A percentile compares a stretch with the other conserved stretches of the same genome.
Evolutionary conservation across 2,797 vertebrate genomes (phyloP).

Genomic region (Naso thynnoides): DNA sequence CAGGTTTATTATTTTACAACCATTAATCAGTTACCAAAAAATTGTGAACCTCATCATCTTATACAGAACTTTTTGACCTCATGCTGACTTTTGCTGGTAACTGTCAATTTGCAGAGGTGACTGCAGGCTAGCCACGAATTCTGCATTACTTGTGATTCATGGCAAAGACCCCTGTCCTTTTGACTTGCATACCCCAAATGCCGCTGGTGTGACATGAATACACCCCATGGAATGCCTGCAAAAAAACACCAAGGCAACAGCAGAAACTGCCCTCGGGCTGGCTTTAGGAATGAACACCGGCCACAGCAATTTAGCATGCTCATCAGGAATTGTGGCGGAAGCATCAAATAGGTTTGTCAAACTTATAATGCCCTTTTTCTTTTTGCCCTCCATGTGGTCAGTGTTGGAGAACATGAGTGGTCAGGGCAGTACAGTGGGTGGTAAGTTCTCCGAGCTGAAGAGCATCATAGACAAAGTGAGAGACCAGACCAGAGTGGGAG

Average conservation of each 20-base stretch:
- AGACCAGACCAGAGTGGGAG: constrained; percentile 84
- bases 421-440: constrained; percentile 86
- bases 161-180: constrained; percentile 4
- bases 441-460: constrained; percentile 84
- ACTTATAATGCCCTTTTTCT: background rate
- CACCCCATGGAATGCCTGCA: background rate
- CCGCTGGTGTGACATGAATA: constrained; percentile 13
- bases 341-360: background rate
- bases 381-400: constrained; percentile 40
- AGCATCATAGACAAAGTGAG: constrained; percentile 84
- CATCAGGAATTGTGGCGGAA: background rate
- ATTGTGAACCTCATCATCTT: background rate
- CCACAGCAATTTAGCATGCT: background rate
- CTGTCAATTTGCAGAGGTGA: constrained; percentile 4
- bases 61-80: constrained; percentile 11
- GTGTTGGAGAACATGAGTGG: constrained; percentile 89
- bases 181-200: constrained; percentile 13
- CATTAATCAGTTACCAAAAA: background rate
- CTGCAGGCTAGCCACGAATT: background rate
- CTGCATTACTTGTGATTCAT: constrained; percentile 19
- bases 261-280: background rate
- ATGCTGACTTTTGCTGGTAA: constrained; percentile 1
- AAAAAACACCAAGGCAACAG: constrained; percentile 4
- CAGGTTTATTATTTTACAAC: background rate
- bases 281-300: constrained; percentile 4